phyloP scores from a whole-genome alignment of 2,797 vertebrate genomes.

The Sebastiscus albofasciatus region DNA sequence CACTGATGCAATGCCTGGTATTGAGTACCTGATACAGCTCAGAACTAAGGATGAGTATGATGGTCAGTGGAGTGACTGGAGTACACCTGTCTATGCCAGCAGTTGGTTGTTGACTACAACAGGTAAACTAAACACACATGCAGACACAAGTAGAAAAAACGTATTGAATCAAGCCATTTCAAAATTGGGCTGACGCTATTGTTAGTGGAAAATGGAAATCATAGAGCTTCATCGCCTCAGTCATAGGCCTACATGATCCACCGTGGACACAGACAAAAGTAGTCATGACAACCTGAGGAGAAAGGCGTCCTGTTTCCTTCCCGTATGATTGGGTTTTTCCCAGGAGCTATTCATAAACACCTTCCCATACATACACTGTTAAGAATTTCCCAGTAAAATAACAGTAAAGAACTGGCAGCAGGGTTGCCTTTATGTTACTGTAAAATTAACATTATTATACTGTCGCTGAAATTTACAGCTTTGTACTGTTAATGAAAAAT shows the following conservation, averaged over 20 bases:
- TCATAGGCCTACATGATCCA: neutral
- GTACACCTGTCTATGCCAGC: constrained; percentile 60
- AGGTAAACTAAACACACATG: constrained; percentile 69
- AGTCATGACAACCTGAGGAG: constrained; percentile 27
- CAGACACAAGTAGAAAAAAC: neutral
- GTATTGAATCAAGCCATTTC: neutral
- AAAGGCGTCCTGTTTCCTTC: constrained; percentile 35
- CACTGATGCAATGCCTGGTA: constrained; percentile 73
- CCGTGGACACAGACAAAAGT: constrained; percentile 22
- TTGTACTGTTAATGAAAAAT: too few relatives aligned
- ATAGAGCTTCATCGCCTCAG: neutral
- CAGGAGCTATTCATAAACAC: neutral
- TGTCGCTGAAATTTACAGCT: too few relatives aligned
- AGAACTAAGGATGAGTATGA: constrained; percentile 85
- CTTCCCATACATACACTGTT: neutral
- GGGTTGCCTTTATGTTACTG: too few relatives aligned
- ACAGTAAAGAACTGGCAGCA: too few relatives aligned
- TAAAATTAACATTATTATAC: too few relatives aligned
- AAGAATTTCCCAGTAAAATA: too few relatives aligned
- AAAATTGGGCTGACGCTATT: neutral
- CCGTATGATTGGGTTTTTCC: neutral
- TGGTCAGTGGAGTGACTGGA: constrained; percentile 91
- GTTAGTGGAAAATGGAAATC: neutral
- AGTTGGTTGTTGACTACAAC: constrained; percentile 81
- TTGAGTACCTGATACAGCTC: constrained; percentile 82